A percentile compares a stretch with the other conserved stretches of the same genome.
Evolutionary conservation across 2,888 invertebrate genomes (phyloP).

Genomic region (Pammene aurita): DNA sequence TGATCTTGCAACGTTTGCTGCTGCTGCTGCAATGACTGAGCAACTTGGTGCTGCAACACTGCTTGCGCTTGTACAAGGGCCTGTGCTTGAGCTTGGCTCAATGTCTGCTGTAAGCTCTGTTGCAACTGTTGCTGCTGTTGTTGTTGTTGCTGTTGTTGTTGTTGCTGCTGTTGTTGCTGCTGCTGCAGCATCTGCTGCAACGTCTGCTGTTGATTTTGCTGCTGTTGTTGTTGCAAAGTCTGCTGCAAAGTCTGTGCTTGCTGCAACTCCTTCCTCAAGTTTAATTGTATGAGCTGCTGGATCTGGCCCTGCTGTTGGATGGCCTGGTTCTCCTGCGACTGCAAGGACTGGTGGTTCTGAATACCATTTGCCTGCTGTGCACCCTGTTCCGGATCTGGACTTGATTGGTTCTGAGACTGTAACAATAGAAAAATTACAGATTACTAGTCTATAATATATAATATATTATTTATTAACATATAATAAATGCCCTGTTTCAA

Average conservation of each 20-base stretch:
- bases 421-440: conserved; percentile 51
- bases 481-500: no score
- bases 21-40: conserved; percentile 75
- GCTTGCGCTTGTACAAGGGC: conserved; percentile 76
- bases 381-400: conserved; percentile 73
- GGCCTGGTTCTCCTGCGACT: conserved; percentile 67
- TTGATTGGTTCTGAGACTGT: conserved; percentile 80
- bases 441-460: no score
- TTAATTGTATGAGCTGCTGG: conserved; percentile 55
- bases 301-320: conserved; percentile 54
- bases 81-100: conserved; percentile 77
- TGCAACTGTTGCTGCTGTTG: conserved; percentile 61
- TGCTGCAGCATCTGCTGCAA: conserved; percentile 63
- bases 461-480: no score
- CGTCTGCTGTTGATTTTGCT: conserved; percentile 61
- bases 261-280: conserved; percentile 53
- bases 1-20: conserved; percentile 77
- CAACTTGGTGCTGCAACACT: conserved; percentile 75
- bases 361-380: conserved; percentile 79
- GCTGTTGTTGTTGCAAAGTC: conserved; percentile 59
- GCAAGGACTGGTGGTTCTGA: conserved; percentile 69
- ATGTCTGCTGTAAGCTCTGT: conserved; percentile 69
- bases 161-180: conserved; percentile 58
- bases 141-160: conserved; percentile 59
- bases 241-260: conserved; percentile 55